A percentile compares a stretch with the other conserved stretches of the same genome.
These are phyloP conservation scores for Ditylenchus weischeri DNA, from an alignment of 2,888 invertebrate genomes.

Conservation along the genomic window DNA sequence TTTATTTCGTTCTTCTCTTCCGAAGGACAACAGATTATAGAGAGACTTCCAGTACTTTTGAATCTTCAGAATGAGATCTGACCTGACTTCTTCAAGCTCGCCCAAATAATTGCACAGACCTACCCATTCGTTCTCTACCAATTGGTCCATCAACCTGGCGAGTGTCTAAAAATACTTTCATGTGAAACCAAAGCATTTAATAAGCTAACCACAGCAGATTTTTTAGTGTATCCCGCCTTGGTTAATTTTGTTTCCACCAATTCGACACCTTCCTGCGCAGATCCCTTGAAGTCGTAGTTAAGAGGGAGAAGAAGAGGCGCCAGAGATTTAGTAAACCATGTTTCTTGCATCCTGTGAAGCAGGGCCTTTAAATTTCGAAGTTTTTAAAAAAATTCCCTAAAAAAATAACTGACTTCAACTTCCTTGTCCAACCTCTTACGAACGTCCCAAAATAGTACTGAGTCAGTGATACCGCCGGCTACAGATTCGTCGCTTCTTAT, in stretches of 20 bases:
- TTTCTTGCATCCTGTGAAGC: slow-evolving; percentile 8
- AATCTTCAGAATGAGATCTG: not conserved
- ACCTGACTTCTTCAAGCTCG: not conserved
- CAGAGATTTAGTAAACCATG: slow-evolving; percentile 12
- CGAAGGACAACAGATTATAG: too few species aligned
- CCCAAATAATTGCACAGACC: not conserved
- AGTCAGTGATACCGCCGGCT: not conserved
- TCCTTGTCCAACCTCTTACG: slow-evolving; percentile 16
- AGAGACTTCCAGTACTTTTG: slow-evolving; percentile 1
- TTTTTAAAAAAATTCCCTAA: not conserved
- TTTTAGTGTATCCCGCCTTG: slow-evolving; percentile 1
- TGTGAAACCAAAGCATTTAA: too few species aligned
- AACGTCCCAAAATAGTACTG: slow-evolving; percentile 16
- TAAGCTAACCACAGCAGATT: not conserved
- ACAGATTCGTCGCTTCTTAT: slow-evolving; percentile 23
- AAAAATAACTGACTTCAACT: slow-evolving; percentile 11
- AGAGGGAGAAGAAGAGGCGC: slow-evolving; percentile 22
- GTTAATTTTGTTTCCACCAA: not conserved
- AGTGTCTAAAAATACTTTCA: not conserved
- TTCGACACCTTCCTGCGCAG: too few species aligned
- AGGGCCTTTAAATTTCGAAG: slow-evolving; percentile 12
- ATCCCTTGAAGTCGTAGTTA: not conserved
- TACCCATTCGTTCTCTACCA: not conserved
- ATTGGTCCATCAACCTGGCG: not conserved
- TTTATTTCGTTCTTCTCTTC: too few species aligned